phyloP scores from a whole-genome alignment of 1,140 invertebrate species.

The Drosophila insularis region DNA sequence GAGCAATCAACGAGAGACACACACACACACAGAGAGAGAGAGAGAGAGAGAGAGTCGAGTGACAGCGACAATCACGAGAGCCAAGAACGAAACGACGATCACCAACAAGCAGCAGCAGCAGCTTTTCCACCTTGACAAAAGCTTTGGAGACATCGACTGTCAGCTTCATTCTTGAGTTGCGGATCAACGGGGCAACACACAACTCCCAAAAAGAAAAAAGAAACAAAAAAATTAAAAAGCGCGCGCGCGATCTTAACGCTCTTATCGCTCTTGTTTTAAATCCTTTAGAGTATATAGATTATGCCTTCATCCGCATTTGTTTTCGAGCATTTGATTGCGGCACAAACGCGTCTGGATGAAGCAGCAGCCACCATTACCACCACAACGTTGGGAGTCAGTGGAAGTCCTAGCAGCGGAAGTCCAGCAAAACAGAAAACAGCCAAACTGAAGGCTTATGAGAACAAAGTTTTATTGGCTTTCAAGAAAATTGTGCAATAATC shows the following conservation, averaged over 20 bases:
- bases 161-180: conserved; percentile 76
- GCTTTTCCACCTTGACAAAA: conserved; percentile 41
- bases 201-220: conserved; percentile 20
- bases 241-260: conserved; percentile 4
- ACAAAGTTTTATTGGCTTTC: conserved; percentile 53
- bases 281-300: conserved; percentile 35
- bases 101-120: conserved; percentile 1
- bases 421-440: conserved; percentile 9
- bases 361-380: too few species aligned
- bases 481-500: conserved; percentile 74
- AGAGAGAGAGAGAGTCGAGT: conserved; percentile 2
- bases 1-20: too few species aligned
- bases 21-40: conserved; percentile 19
- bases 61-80: conserved; percentile 21
- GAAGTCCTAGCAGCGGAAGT: not conserved
- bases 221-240: not conserved
- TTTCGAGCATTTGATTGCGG: conserved; percentile 76
- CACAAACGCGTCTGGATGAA: conserved; percentile 71
- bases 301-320: conserved; percentile 75
- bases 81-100: conserved; percentile 18
- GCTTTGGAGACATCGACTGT: conserved; percentile 59
- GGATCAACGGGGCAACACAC: conserved; percentile 56
- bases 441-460: conserved; percentile 48
- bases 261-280: not conserved
- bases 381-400: conserved; percentile 4